Percentiles rank a stretch among this genome's conserved stretches.
These are phyloP conservation scores for Cheumatopsyche charites DNA, from an alignment of 1,140 invertebrate genomes.

Conservation along the genomic window DNA sequence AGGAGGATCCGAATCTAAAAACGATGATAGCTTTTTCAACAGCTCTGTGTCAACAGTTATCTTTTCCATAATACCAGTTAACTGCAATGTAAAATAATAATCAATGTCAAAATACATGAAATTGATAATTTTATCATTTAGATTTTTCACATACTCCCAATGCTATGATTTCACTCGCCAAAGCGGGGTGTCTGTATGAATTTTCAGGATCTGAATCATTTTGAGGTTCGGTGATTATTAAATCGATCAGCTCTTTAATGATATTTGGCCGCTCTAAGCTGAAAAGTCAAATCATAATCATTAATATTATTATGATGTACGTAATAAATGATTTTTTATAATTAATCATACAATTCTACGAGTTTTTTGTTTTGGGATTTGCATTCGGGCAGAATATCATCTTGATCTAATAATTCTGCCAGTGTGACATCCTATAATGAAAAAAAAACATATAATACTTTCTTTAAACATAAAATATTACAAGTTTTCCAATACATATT, in stretches of 20 bases:
- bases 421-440: slow-evolving; percentile 85
- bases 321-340: slow-evolving; percentile 10
- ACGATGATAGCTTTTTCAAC: slow-evolving; percentile 85
- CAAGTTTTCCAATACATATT: too few relatives aligned
- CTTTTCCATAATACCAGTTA: slow-evolving; percentile 83
- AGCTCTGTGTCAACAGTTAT: slow-evolving; percentile 78
- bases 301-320: slow-evolving; percentile 1
- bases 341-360: slow-evolving; percentile 85
- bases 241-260: slow-evolving; percentile 82
- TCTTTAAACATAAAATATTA: too few relatives aligned
- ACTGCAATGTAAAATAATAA: slow-evolving; percentile 63
- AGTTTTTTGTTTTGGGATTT: slow-evolving; percentile 91
- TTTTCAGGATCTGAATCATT: slow-evolving; percentile 75
- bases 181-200: slow-evolving; percentile 89
- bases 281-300: slow-evolving; percentile 51
- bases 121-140: too few relatives aligned
- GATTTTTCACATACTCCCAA: slow-evolving; percentile 49
- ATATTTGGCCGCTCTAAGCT: slow-evolving; percentile 85
- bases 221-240: slow-evolving; percentile 86
- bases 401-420: slow-evolving; percentile 88
- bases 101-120: neutral
- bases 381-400: slow-evolving; percentile 95
- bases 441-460: slow-evolving; percentile 20
- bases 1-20: slow-evolving; percentile 84
- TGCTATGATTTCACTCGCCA: slow-evolving; percentile 93